Conservation (phyloP, 2,888 invertebrate species). For the Tricholauxania praeusta region DNA sequence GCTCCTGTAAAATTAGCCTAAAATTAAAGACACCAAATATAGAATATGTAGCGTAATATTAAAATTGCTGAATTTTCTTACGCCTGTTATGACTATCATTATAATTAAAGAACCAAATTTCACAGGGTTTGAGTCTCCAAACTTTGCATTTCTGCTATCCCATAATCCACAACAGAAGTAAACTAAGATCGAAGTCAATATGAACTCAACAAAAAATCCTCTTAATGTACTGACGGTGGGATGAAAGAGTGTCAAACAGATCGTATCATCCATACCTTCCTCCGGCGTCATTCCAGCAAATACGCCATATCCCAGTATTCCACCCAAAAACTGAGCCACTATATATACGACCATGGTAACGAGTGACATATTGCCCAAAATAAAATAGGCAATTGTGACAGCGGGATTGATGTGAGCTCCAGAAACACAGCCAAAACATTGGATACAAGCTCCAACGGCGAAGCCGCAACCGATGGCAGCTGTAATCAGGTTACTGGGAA, state of each 20-base stretch:
- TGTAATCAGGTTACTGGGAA: conserved; percentile 21
- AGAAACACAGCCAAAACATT: conserved; percentile 40
- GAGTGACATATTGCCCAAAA: conserved; percentile 27
- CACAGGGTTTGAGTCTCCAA: too few relatives aligned
- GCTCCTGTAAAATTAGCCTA: conserved; percentile 70
- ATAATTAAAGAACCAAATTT: too few relatives aligned
- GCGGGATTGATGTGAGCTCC: conserved; percentile 42
- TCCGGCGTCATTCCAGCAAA: conserved; percentile 21
- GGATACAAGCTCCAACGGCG: conserved; percentile 32
- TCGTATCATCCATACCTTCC: background rate
- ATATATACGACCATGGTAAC: conserved; percentile 27
- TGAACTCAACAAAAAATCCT: too few relatives aligned
- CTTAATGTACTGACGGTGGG: too few relatives aligned
- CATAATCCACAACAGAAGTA: too few relatives aligned
- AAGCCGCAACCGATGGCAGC: conserved; percentile 34
- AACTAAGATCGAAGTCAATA: too few relatives aligned
- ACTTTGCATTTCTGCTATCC: too few relatives aligned
- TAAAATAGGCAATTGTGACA: conserved; percentile 33
- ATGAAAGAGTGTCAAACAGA: background rate
- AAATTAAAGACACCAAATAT: background rate
- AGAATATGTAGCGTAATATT: background rate
- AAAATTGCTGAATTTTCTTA: background rate
- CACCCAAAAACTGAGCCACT: conserved; percentile 32
- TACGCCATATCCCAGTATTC: conserved; percentile 34
- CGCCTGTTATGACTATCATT: too few relatives aligned